Conservation (phyloP, 2,113 vertebrate genomes). For the Serranochromis macrocephalus region DNA sequence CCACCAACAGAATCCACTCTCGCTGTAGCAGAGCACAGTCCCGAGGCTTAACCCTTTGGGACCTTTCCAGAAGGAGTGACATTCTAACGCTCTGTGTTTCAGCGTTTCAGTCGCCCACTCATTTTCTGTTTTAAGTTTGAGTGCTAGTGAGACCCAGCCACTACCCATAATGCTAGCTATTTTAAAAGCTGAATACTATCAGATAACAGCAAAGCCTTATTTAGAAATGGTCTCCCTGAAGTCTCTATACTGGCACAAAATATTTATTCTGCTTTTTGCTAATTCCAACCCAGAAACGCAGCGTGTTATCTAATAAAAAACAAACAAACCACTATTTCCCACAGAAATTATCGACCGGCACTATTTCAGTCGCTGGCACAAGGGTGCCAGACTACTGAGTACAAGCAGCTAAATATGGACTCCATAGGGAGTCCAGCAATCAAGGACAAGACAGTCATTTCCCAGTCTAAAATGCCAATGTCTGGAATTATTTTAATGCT, state of each 20-base stretch:
- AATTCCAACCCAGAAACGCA: not conserved
- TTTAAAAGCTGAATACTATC: not conserved
- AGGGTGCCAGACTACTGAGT: not conserved
- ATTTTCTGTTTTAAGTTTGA: not conserved
- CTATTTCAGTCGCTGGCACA: not conserved
- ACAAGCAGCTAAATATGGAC: not conserved
- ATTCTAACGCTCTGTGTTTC: not conserved
- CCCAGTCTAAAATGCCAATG: not conserved
- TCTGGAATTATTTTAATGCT: not conserved
- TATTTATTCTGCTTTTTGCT: not conserved
- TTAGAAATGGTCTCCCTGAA: not conserved
- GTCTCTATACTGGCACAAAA: not conserved
- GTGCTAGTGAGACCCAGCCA: not conserved
- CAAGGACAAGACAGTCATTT: not conserved
- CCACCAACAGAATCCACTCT: not conserved
- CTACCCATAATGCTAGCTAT: not conserved
- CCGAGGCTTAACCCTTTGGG: not conserved
- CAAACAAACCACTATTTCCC: not conserved
- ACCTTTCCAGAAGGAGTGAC: not conserved
- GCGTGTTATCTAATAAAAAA: not conserved
- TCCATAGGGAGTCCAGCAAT: not conserved
- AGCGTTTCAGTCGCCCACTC: not conserved
- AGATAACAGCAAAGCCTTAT: not conserved
- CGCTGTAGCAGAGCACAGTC: not conserved
- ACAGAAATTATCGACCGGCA: not conserved